A percentile compares a stretch with the other conserved stretches of the same genome.
These are phyloP conservation scores for Philaethria dido DNA, from an alignment of 2,888 invertebrate genomes.

Conservation along the genomic window DNA sequence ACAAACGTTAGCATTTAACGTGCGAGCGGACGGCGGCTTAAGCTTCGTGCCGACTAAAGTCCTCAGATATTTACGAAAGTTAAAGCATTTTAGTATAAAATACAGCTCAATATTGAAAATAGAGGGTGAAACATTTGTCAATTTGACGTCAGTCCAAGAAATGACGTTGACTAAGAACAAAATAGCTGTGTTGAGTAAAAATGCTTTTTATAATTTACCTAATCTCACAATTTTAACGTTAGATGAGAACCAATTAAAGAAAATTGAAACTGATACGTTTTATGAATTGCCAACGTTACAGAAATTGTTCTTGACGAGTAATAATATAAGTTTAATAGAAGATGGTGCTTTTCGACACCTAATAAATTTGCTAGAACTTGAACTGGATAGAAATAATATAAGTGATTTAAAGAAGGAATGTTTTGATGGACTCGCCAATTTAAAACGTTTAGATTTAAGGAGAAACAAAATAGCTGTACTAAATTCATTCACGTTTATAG, in stretches of 20 bases:
- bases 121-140: slow-evolving; percentile 89
- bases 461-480: slow-evolving; percentile 89
- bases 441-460: slow-evolving; percentile 89
- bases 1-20: slow-evolving; percentile 87
- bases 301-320: slow-evolving; percentile 92
- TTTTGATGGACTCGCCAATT: slow-evolving; percentile 89
- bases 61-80: slow-evolving; percentile 85
- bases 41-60: slow-evolving; percentile 89
- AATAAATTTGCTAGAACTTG: slow-evolving; percentile 89
- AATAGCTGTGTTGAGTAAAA: slow-evolving; percentile 86
- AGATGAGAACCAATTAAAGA: slow-evolving; percentile 89
- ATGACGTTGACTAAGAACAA: slow-evolving; percentile 88
- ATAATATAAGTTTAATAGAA: slow-evolving; percentile 92
- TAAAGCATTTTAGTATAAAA: slow-evolving; percentile 87
- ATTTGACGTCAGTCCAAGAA: slow-evolving; percentile 87
- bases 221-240: slow-evolving; percentile 87
- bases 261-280: slow-evolving; percentile 89
- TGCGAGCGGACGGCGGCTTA: slow-evolving; percentile 87
- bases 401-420: slow-evolving; percentile 89
- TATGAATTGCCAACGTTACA: slow-evolving; percentile 88
- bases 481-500: slow-evolving; percentile 90
- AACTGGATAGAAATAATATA: slow-evolving; percentile 91
- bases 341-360: slow-evolving; percentile 92
- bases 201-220: slow-evolving; percentile 89
- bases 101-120: slow-evolving; percentile 89